Percentiles rank a stretch among this genome's conserved stretches.
Conservation (phyloP, 2,888 invertebrate species). For the Seira sanloemensis region DNA sequence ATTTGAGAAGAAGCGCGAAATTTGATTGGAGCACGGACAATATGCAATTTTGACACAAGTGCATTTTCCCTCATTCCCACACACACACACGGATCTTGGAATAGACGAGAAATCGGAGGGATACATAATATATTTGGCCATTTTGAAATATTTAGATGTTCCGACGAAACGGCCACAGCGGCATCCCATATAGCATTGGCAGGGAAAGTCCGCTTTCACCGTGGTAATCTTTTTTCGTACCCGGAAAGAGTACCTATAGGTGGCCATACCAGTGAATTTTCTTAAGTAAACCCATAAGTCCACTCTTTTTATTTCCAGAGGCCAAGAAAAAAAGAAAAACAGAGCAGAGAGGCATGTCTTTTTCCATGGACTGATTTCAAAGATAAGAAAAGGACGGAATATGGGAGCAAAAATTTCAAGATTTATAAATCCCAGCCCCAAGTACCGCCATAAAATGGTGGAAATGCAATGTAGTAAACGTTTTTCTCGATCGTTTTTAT, state of each 20-base stretch:
- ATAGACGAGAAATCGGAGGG: neutral
- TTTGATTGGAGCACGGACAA: constrained; percentile 19
- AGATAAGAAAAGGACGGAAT: constrained; percentile 39
- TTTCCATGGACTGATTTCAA: constrained; percentile 47
- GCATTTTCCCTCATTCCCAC: constrained; percentile 27
- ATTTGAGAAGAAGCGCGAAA: neutral
- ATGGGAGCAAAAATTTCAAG: constrained; percentile 56
- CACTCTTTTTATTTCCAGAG: neutral
- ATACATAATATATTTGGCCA: constrained; percentile 2
- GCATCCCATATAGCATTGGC: constrained; percentile 37
- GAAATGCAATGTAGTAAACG: constrained; percentile 62
- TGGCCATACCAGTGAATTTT: neutral
- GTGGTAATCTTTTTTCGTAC: neutral
- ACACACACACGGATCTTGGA: neutral
- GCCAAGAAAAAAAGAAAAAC: neutral
- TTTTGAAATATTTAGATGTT: constrained; percentile 14
- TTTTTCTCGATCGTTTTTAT: constrained; percentile 44
- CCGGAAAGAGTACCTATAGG: neutral
- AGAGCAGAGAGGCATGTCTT: too few species aligned
- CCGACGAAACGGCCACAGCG: constrained; percentile 21
- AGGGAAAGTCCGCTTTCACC: too few species aligned
- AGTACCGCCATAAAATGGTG: constrained; percentile 61
- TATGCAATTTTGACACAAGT: constrained; percentile 41
- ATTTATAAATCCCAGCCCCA: constrained; percentile 64
- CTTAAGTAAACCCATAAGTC: neutral